Percentiles rank a stretch among this genome's conserved stretches.
Evolutionary conservation across 92 coral and sea anemone genomes (phyloP).

Genomic region (Anthopleura xanthogrammica): DNA sequence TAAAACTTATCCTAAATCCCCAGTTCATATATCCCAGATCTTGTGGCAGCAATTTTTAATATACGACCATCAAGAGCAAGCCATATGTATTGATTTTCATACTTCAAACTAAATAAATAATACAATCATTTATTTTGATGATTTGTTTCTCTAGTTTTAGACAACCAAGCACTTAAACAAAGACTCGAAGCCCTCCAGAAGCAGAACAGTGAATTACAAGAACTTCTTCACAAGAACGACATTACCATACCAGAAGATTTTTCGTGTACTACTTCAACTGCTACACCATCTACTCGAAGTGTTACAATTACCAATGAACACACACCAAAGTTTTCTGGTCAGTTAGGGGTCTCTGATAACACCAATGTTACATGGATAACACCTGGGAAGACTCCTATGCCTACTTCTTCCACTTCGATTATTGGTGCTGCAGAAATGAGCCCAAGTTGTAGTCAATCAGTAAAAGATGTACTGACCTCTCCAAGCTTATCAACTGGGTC

Average conservation of each 20-base stretch:
- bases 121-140: background rate
- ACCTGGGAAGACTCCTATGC: slow-evolving; percentile 21
- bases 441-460: background rate
- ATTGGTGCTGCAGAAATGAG: background rate
- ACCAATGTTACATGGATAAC: slow-evolving; percentile 41
- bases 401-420: slow-evolving; percentile 8
- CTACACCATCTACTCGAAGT: background rate
- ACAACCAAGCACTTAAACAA: slow-evolving; percentile 50
- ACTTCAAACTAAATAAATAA: background rate
- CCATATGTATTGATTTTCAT: no score
- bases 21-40: no score
- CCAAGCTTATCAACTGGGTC: background rate
- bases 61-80: no score
- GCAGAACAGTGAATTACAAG: slow-evolving; percentile 48
- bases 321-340: background rate
- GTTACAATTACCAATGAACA: background rate
- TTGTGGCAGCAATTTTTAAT: no score
- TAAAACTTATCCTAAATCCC: no score
- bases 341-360: slow-evolving; percentile 7
- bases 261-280: background rate
- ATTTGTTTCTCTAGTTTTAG: slow-evolving; percentile 54
- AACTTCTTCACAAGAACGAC: slow-evolving; percentile 48
- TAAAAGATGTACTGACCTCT: slow-evolving; percentile 6
- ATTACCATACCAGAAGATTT: slow-evolving; percentile 51
- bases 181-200: slow-evolving; percentile 49